Evolutionary conservation across 2,888 invertebrate species (phyloP).

Genomic region (Thyatira batis): DNA sequence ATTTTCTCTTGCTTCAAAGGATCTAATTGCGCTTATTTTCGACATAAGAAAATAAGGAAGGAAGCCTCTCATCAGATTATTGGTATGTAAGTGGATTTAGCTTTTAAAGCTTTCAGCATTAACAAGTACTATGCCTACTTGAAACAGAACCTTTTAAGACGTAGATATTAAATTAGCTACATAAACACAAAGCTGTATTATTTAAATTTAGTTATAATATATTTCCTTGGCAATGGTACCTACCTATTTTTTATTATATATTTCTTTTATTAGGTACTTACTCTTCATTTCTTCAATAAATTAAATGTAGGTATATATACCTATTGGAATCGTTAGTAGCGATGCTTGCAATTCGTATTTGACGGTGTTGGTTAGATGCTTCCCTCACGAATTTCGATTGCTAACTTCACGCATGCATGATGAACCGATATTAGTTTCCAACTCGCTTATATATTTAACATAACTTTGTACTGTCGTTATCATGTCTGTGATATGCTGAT

Average conservation of each 20-base stretch:
- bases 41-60: neutral
- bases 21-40: neutral
- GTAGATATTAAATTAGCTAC: neutral
- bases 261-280: too few species aligned
- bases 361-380: constrained; percentile 10
- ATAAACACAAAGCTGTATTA: too few species aligned
- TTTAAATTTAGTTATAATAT: too few species aligned
- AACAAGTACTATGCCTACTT: neutral
- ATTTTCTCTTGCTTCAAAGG: neutral
- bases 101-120: neutral
- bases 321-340: neutral
- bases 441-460: constrained; percentile 32
- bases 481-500: constrained; percentile 66
- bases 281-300: too few species aligned
- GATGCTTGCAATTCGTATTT: constrained; percentile 1
- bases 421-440: constrained; percentile 66
- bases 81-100: neutral
- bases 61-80: neutral
- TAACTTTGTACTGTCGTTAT: constrained; percentile 40
- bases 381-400: constrained; percentile 22
- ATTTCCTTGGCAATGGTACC: too few species aligned
- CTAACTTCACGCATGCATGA: constrained; percentile 69
- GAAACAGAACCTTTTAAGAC: neutral
- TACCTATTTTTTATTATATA: too few species aligned
- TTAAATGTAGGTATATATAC: too few species aligned